phyloP scores from a whole-genome alignment of 1,140 invertebrate species.

The Lasioglossum albipes region DNA sequence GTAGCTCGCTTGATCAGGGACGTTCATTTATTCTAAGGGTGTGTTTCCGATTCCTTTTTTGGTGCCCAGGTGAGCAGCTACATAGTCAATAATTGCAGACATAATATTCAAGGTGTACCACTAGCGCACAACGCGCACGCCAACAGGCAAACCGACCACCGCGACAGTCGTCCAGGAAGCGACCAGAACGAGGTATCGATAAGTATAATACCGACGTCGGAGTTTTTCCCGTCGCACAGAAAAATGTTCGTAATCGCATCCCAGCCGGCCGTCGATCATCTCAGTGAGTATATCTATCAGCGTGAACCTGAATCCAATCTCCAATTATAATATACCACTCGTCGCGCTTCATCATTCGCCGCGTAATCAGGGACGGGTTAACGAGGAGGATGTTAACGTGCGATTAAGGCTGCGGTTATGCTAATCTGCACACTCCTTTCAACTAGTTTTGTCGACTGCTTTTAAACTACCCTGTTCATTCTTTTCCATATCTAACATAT shows the following conservation, averaged over 20 bases:
- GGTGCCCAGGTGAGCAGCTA: conserved; percentile 69
- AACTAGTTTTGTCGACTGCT: too few species aligned
- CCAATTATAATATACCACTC: not conserved
- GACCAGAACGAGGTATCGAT: conserved; percentile 72
- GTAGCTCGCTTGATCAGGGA: not conserved
- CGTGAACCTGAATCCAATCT: not conserved
- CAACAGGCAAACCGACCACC: conserved; percentile 49
- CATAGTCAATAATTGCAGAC: conserved; percentile 70
- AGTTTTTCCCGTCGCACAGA: conserved; percentile 64
- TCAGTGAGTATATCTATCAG: conserved; percentile 66
- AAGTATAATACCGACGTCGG: conserved; percentile 72
- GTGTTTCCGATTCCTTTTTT: conserved; percentile 23
- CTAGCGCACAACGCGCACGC: conserved; percentile 40
- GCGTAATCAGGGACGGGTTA: conserved; percentile 13
- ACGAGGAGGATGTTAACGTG: not conserved
- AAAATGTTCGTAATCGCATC: conserved; percentile 72
- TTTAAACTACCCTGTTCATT: too few species aligned
- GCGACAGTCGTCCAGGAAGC: conserved; percentile 12
- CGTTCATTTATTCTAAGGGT: conserved; percentile 4
- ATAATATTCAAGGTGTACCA: conserved; percentile 64
- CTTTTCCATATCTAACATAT: too few species aligned
- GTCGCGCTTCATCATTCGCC: not conserved
- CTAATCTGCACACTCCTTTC: too few species aligned
- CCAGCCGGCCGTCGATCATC: conserved; percentile 63
- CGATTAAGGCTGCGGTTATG: too few species aligned